These are phyloP conservation scores for Sphecodes monilicornis DNA, from an alignment of 2,888 invertebrate genomes.

Conservation along the genomic window DNA sequence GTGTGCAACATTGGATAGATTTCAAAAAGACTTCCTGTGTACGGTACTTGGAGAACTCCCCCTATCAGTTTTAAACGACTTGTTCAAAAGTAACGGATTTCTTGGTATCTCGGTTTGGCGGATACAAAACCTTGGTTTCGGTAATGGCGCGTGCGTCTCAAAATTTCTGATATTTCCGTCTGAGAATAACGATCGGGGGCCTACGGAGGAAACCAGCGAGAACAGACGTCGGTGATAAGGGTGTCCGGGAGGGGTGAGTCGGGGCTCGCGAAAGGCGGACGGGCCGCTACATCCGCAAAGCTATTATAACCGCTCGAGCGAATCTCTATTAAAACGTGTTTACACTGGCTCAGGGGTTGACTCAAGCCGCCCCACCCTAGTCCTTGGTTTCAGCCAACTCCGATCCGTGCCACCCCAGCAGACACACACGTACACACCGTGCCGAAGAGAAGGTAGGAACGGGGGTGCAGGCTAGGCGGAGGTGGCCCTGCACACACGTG, in stretches of 20 bases:
- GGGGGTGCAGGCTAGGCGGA: background rate
- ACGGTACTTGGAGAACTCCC: too few relatives aligned
- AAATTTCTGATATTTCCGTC: constrained; percentile 59
- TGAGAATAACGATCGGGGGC: constrained; percentile 55
- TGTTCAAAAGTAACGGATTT: too few relatives aligned
- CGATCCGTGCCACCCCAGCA: constrained; percentile 71
- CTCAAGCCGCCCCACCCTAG: constrained; percentile 82
- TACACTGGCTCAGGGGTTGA: constrained; percentile 85
- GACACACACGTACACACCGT: constrained; percentile 54
- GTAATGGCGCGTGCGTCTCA: background rate
- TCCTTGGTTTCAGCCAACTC: constrained; percentile 77
- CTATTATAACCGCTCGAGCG: constrained; percentile 85
- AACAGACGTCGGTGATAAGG: constrained; percentile 48
- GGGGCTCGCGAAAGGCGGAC: constrained; percentile 68
- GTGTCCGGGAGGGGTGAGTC: constrained; percentile 40
- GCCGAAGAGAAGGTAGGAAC: background rate
- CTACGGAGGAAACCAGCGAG: constrained; percentile 19
- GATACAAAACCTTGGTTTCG: background rate
- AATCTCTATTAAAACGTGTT: constrained; percentile 85
- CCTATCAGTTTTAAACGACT: too few relatives aligned
- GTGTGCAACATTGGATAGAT: too few relatives aligned
- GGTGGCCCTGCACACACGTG: constrained; percentile 38
- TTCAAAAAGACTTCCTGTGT: too few relatives aligned
- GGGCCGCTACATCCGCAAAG: constrained; percentile 83
- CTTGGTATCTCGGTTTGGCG: too few relatives aligned